Evolutionary conservation across 2,797 vertebrate species (phyloP), one percentile per base, ranked within the genome.

Genomic region (Syncerus caffer): DNA sequence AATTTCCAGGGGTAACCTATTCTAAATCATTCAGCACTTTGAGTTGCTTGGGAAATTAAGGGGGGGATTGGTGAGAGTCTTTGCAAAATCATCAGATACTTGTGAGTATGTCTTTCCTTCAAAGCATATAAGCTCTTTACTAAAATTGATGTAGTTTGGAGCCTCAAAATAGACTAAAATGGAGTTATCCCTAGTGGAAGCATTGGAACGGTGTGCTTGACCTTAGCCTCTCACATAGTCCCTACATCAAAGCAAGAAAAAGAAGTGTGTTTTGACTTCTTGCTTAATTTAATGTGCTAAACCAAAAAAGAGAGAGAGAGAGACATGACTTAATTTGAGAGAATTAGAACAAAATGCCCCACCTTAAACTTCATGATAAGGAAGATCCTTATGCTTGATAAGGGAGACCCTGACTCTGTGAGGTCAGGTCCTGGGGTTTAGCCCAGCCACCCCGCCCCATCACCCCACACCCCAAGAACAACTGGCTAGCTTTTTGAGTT

Each of bases 331-430:
- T 79, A 62, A 45, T 84, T 85, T 82, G 34, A 89, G 15, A 42
- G 62, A 90, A 88, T 97, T 58, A 60, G 21, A 95, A 90, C 62
- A 97, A 55, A 95, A 88, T 94, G 31, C 8, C 50, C 38, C 50
- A 50, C 9, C 27, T 79, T 58, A 50, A 51, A 16, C 47, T 94
- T 89, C 25, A 4, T 84, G 34, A 50, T 78, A 51, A 82, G 10
- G 53, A 90, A 83, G 67, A 92, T 50, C 60, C 25, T 84, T 82
- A 53, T 8, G 50, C 31, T 53, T 84, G 25, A 42, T 71, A 45
- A 87, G 10, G 50, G 88, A 89, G 80, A 92, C 47, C 45, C 29
- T 84, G 51, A 15, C 79, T n/a, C 51, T 47, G 3, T 58, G 84
- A 84, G 25, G 31, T 31, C 80, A 34, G 25, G 29, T 34, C 80